Evolutionary conservation across 1,140 invertebrate species (phyloP).

Genomic region (Hyles vespertilio): DNA sequence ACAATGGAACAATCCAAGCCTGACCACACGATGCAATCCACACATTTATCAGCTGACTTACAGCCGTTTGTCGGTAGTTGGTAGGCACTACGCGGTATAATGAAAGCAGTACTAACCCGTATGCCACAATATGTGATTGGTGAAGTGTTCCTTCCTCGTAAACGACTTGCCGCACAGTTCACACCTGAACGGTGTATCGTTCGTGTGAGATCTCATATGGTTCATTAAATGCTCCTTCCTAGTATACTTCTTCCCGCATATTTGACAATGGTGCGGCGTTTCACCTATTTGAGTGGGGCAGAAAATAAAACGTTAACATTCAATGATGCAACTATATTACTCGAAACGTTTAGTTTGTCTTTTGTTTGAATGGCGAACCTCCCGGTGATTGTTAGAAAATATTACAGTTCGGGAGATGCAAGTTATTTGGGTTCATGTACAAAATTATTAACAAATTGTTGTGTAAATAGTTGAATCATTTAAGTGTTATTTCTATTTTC

Average conservation of each 20-base stretch:
- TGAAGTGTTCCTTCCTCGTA: constrained; percentile 90
- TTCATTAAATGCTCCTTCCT: constrained; percentile 86
- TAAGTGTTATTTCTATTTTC: constrained; percentile 63
- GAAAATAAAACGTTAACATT: constrained; percentile 73
- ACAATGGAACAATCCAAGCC: constrained; percentile 37
- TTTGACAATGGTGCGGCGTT: constrained; percentile 84
- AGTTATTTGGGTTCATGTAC: too few species aligned
- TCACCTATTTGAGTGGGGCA: constrained; percentile 76
- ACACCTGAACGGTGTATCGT: constrained; percentile 87
- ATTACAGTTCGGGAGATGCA: too few species aligned
- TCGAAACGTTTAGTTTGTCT: constrained; percentile 32
- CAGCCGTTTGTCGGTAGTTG: too few species aligned
- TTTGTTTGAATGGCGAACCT: neutral
- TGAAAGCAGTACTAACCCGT: constrained; percentile 76
- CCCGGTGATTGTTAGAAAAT: too few species aligned
- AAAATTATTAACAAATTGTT: neutral
- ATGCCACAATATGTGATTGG: constrained; percentile 91
- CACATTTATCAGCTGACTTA: too few species aligned
- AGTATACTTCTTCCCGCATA: constrained; percentile 87
- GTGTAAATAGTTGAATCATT: constrained; percentile 70
- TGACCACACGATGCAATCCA: constrained; percentile 19
- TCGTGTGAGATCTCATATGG: constrained; percentile 88
- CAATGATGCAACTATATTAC: constrained; percentile 71
- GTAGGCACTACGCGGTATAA: neutral
- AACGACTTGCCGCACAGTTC: constrained; percentile 92